Evolutionary conservation across 1,140 invertebrate genomes (phyloP), one percentile per base, ranked within the genome.

Genomic region (Anoplophora glabripennis): DNA sequence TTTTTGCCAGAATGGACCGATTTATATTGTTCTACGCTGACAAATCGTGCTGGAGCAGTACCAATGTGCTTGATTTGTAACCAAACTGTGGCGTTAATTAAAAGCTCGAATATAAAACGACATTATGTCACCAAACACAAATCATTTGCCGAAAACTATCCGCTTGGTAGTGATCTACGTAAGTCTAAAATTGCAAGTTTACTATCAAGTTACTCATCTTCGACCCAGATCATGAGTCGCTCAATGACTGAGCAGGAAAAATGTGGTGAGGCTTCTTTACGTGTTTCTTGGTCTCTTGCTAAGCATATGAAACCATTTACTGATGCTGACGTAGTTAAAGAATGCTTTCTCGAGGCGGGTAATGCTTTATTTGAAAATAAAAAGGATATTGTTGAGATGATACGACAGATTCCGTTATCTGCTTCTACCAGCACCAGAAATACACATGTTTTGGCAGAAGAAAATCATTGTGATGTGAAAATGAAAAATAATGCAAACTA

Each of bases 1-100:
- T n/a, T n/a, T n/a, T 49, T 49, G 47, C 47, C 17, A 49, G 47
- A 49, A 49, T 49, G 47, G 33, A 49, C 47, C 18, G 47, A 49
- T 33, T 49, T 49, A 34, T 49, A 33, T 49, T 49, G 33, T 49
- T 49, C 35, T 49, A 33, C n/a, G 9, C 17, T 28, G 17, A 17
- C 47, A 36, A 49, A 49, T 36, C 47, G 47, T 49, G 17, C 33
- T 49, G 33, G 47, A 28, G 47, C 47, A 49, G 47, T 49, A 49
- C 47, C 47, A 34, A 49, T 49, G 17, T 49, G 47, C 47, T 49
- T 34, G 47, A 49, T 34, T 49, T 49, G 47, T 49, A n/a, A 28
- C 15, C 47, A 49, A 33, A 49, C 47, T 33, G 47, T 35, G 15
- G 15, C 28, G 28, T 49, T 49, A 40, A 21, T 49, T 49, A 33